Conservation (phyloP, 1,140 invertebrate species). For the Drosophila kanapiae region DNA sequence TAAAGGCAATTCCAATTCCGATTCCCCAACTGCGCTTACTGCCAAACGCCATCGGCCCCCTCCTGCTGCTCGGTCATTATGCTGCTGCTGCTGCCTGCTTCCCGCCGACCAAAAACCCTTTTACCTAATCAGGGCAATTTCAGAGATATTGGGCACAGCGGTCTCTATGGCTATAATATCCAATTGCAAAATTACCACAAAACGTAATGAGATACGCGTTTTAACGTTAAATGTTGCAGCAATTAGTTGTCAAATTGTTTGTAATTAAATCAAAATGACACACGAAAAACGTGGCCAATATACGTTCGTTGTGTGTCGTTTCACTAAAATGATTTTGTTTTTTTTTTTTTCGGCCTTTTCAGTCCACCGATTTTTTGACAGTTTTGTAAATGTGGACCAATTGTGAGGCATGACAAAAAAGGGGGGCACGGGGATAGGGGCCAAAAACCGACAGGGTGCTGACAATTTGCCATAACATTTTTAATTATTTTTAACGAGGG, state of each 20-base stretch:
- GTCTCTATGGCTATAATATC: conserved; percentile 57
- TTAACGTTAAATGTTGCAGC: conserved; percentile 77
- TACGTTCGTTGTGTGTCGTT: conserved; percentile 57
- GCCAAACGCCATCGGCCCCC: neutral
- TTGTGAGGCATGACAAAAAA: conserved; percentile 63
- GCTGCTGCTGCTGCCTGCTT: neutral
- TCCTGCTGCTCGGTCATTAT: neutral
- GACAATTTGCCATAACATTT: conserved; percentile 83
- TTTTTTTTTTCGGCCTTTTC: conserved; percentile 19
- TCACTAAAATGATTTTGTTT: conserved; percentile 74
- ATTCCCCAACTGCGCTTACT: neutral
- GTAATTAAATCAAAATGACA: conserved; percentile 84
- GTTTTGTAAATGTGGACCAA: conserved; percentile 67
- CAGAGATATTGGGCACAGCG: conserved; percentile 61
- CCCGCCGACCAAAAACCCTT: neutral
- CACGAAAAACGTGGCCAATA: conserved; percentile 47
- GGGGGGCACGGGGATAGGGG: conserved; percentile 4
- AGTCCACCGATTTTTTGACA: conserved; percentile 44
- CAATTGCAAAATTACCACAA: conserved; percentile 77
- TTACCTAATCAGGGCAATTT: conserved; percentile 23
- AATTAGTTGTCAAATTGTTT: conserved; percentile 84
- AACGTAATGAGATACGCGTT: conserved; percentile 78
- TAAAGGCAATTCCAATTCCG: conserved; percentile 37
- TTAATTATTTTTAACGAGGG: conserved; percentile 83
- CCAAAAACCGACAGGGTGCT: conserved; percentile 56